Conservation (phyloP, 2,797 vertebrate species). For the Trachurus trachurus region DNA sequence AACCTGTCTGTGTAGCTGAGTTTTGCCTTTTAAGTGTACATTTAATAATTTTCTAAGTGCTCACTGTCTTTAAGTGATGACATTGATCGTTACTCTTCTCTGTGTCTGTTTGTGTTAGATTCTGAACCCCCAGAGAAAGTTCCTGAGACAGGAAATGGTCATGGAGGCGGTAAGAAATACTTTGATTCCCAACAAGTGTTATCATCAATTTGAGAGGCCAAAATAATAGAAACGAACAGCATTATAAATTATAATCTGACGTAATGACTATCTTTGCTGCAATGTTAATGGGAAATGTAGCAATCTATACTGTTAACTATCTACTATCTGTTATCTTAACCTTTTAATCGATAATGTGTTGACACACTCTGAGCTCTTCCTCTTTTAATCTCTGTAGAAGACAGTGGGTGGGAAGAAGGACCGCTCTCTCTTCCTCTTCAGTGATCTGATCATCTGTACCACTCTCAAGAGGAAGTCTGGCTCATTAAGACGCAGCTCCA, state of each 20-base stretch:
- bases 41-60: too few species aligned
- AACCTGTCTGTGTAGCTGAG: neutral
- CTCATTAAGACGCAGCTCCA: slow-evolving; percentile 96
- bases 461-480: slow-evolving; percentile 98
- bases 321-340: neutral
- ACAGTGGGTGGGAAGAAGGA: slow-evolving; percentile 97
- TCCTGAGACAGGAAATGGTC: slow-evolving; percentile 98
- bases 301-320: neutral
- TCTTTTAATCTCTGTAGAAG: slow-evolving; percentile 85
- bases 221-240: too few species aligned
- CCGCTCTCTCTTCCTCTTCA: slow-evolving; percentile 98
- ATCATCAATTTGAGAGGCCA: neutral
- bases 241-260: too few species aligned
- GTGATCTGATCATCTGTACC: slow-evolving; percentile 96
- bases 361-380: slow-evolving; percentile 1
- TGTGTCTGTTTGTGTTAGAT: slow-evolving; percentile 84
- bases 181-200: neutral
- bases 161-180: slow-evolving; percentile 93
- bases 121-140: slow-evolving; percentile 94
- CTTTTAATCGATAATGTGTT: neutral
- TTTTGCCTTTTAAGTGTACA: neutral
- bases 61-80: neutral
- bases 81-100: neutral
- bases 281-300: neutral
- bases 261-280: too few species aligned